Evolutionary conservation across 2,797 vertebrate genomes (phyloP).

Genomic region (Mergus octosetaceus): DNA sequence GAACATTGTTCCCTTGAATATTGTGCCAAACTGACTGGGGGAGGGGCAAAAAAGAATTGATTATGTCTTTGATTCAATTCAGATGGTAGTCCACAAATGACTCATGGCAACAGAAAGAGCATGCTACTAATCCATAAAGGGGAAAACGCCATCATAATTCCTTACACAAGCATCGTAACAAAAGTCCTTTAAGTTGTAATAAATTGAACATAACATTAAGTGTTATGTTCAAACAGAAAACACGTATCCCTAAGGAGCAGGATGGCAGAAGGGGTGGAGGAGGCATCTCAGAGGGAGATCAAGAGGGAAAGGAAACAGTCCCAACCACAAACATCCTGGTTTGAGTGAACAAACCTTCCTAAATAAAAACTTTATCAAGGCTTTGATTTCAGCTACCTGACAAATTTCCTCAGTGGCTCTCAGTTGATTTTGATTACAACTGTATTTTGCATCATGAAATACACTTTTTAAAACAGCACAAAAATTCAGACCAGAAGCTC

Average conservation of each 20-base stretch:
- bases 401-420: neutral
- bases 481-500: neutral
- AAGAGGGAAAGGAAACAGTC: too few species aligned
- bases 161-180: accelerated
- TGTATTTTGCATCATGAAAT: neutral
- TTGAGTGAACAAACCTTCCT: neutral
- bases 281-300: neutral
- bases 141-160: neutral
- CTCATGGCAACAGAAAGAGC: neutral
- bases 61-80: neutral
- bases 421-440: neutral
- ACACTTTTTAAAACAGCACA: neutral
- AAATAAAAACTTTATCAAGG: neutral
- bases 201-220: neutral
- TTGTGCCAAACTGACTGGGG: neutral
- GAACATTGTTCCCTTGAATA: neutral
- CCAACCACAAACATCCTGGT: neutral
- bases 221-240: neutral
- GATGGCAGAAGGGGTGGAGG: neutral
- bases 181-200: neutral
- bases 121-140: accelerated
- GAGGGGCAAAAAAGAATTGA: neutral
- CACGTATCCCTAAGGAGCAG: neutral
- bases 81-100: neutral
- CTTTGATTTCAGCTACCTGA: neutral